phyloP scores from a whole-genome alignment of 2,888 invertebrate species.

The Microplitis deprimator region DNA sequence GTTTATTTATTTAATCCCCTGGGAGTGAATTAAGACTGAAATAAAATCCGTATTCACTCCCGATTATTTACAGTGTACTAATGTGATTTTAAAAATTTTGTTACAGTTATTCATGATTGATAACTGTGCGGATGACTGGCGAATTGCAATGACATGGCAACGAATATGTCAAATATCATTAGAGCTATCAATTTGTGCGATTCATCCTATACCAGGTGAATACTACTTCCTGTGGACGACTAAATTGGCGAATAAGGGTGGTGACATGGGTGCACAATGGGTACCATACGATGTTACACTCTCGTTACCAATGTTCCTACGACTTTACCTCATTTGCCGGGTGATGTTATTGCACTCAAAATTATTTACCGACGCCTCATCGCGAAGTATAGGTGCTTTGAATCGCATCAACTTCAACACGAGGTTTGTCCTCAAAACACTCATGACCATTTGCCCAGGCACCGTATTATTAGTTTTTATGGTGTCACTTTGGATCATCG shows the following conservation, averaged over 20 bases:
- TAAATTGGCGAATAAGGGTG: constrained; percentile 90
- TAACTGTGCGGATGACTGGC: constrained; percentile 99
- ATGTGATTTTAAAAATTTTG: not conserved
- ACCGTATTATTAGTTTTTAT: constrained; percentile 98
- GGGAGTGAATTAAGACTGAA: too few relatives aligned
- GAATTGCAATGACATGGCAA: constrained; percentile 99
- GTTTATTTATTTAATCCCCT: too few relatives aligned
- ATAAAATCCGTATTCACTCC: too few relatives aligned
- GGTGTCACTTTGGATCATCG: constrained; percentile 99
- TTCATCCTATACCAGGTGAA: constrained; percentile 98
- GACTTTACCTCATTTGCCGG: constrained; percentile 98
- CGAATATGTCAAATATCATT: constrained; percentile 92
- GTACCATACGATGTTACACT: constrained; percentile 97
- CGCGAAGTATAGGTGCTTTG: constrained; percentile 96
- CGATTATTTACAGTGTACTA: too few relatives aligned
- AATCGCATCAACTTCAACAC: constrained; percentile 99
- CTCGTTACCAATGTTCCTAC: constrained; percentile 99
- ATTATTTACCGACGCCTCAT: constrained; percentile 99
- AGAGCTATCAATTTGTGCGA: constrained; percentile 95
- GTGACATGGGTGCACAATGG: constrained; percentile 76
- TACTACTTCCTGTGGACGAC: constrained; percentile 97
- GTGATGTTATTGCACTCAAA: constrained; percentile 99
- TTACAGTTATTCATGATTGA: constrained; percentile 99
- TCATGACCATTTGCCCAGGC: constrained; percentile 99
- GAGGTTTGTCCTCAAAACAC: constrained; percentile 95